Evolutionary conservation across 2,888 invertebrate species (phyloP).

Genomic region (Aphidius colemani): DNA sequence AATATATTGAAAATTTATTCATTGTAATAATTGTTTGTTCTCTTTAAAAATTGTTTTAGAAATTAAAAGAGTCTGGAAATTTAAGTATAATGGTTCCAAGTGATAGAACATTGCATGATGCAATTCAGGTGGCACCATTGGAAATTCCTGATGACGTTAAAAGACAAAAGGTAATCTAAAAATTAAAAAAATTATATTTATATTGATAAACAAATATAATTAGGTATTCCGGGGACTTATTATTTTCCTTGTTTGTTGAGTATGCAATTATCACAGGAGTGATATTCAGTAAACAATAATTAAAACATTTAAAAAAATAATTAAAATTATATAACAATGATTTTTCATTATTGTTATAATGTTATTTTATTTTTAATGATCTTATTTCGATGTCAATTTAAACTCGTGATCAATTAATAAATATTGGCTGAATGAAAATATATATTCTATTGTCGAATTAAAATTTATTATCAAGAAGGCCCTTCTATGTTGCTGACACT

Average conservation of each 20-base stretch:
- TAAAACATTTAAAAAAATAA: too few relatives aligned
- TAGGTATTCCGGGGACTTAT: too few relatives aligned
- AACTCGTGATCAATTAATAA: too few relatives aligned
- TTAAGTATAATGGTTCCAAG: constrained; percentile 46
- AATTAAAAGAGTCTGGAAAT: constrained; percentile 18
- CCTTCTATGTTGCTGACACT: constrained; percentile 33
- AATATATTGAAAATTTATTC: background rate
- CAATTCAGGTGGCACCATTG: constrained; percentile 52
- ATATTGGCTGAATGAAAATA: background rate
- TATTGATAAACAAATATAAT: background rate
- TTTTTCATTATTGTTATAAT: too few relatives aligned
- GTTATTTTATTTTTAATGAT: too few relatives aligned
- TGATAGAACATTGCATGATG: constrained; percentile 51
- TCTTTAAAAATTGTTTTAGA: constrained; percentile 32
- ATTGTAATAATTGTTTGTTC: constrained; percentile 7
- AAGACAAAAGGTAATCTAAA: constrained; percentile 45
- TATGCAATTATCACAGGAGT: too few relatives aligned
- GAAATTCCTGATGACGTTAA: constrained; percentile 49
- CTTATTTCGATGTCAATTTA: too few relatives aligned
- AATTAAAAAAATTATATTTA: background rate
- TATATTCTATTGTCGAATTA: constrained; percentile 12
- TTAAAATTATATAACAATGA: too few relatives aligned
- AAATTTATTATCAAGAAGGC: constrained; percentile 26
- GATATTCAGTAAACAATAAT: too few relatives aligned
- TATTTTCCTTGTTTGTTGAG: too few relatives aligned